These are phyloP conservation scores for Monomorium pharaonis DNA, from an alignment of 1,140 invertebrate species.

Conservation along the genomic window DNA sequence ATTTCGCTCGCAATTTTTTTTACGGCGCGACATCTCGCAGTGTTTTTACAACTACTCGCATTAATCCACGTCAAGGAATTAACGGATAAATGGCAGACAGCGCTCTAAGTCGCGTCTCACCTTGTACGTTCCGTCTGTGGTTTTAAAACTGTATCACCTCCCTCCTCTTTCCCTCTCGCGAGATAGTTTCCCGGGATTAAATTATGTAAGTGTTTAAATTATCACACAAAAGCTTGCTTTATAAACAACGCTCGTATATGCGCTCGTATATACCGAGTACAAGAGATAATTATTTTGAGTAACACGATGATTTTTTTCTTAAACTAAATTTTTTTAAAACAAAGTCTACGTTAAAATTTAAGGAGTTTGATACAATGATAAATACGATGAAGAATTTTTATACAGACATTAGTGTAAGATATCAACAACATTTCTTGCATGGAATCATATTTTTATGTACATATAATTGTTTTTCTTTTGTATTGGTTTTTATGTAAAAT, in stretches of 20 bases:
- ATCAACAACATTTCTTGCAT: background rate
- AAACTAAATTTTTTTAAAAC: background rate
- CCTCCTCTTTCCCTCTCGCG: background rate
- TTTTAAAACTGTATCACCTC: background rate
- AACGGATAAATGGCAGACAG: background rate
- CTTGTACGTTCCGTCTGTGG: background rate
- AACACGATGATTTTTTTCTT: background rate
- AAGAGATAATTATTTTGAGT: background rate
- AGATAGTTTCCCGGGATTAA: background rate
- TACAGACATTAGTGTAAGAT: background rate
- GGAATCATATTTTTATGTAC: background rate
- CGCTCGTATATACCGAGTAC: background rate
- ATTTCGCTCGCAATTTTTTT: constrained; percentile 14
- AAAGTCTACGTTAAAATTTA: background rate
- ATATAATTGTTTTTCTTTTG: no score
- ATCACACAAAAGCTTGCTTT: background rate
- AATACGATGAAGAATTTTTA: background rate
- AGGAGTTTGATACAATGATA: background rate
- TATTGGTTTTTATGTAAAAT: no score
- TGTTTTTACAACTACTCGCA: background rate
- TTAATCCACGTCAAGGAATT: constrained; percentile 1
- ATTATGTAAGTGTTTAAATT: constrained; percentile 2
- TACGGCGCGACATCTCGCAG: background rate
- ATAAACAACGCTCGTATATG: background rate
- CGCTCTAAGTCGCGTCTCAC: background rate